phyloP scores from a whole-genome alignment of 2,113 vertebrate species.

The Acrocephalus kingi region DNA sequence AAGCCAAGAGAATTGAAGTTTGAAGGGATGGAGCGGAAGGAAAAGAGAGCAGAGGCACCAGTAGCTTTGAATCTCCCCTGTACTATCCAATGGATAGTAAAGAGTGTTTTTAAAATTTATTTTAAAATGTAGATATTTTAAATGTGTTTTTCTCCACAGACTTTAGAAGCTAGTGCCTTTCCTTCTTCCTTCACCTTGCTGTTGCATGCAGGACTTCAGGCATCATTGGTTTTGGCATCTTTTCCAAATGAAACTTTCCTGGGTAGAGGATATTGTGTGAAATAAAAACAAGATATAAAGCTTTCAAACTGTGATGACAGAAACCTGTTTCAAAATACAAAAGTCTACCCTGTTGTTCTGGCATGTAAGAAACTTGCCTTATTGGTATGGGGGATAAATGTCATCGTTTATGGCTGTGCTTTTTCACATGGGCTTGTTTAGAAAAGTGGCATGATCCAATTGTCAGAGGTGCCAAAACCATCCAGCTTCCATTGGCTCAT shows the following conservation, averaged over 20 bases:
- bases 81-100: neutral
- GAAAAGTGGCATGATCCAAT: neutral
- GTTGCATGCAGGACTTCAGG: neutral
- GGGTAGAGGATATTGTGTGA: neutral
- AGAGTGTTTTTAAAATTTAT: neutral
- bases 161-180: neutral
- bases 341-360: neutral
- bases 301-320: constrained; percentile 6
- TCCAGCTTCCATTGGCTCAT: neutral
- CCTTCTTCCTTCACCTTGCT: neutral
- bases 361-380: neutral
- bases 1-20: neutral
- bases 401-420: accelerated
- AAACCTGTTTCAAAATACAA: neutral
- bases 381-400: neutral
- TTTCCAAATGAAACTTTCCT: neutral
- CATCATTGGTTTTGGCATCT: neutral
- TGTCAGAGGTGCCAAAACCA: neutral
- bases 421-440: neutral
- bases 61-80: neutral
- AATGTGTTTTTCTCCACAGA: neutral
- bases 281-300: neutral
- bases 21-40: neutral
- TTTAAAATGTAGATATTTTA: neutral
- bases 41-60: neutral